A percentile compares a stretch with the other conserved stretches of the same genome.
Evolutionary conservation across 2,797 vertebrate species (phyloP).

Genomic region (Nannoperca obscura): DNA sequence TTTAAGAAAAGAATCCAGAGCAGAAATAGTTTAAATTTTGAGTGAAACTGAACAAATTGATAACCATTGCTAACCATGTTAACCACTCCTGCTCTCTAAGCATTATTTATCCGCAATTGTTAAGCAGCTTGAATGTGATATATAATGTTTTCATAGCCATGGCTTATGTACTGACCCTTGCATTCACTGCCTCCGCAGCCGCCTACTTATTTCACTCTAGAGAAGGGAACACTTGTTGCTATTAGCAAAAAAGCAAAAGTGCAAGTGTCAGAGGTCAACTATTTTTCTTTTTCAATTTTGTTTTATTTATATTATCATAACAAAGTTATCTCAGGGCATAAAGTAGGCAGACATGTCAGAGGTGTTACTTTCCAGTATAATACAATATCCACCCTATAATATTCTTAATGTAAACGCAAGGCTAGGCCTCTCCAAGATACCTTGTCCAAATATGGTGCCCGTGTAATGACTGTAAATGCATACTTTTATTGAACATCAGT

Average conservation of each 20-base stretch:
- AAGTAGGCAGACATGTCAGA: conserved; percentile 8
- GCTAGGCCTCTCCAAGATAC: background rate
- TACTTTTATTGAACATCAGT: conserved; percentile 20
- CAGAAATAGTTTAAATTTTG: too few relatives aligned
- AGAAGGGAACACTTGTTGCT: background rate
- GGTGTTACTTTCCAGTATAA: conserved; percentile 2
- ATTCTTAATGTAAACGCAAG: background rate
- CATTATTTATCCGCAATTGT: background rate
- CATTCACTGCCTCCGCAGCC: conserved; percentile 3
- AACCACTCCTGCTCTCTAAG: background rate
- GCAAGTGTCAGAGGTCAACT: too few relatives aligned
- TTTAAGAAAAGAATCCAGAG: background rate
- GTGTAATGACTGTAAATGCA: conserved; percentile 4
- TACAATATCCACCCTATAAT: background rate
- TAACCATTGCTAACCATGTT: too few relatives aligned
- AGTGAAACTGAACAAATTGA: background rate
- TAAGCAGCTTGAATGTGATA: conserved; percentile 5
- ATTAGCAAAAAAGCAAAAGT: background rate
- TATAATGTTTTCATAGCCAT: background rate
- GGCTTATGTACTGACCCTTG: background rate
- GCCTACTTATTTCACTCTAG: background rate
- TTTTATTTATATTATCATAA: too few relatives aligned
- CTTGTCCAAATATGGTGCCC: background rate
- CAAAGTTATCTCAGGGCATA: background rate
- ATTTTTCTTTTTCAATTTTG: too few relatives aligned